phyloP scores from a whole-genome alignment of 2,797 vertebrate species.

The Pelobates cultripes region DNA sequence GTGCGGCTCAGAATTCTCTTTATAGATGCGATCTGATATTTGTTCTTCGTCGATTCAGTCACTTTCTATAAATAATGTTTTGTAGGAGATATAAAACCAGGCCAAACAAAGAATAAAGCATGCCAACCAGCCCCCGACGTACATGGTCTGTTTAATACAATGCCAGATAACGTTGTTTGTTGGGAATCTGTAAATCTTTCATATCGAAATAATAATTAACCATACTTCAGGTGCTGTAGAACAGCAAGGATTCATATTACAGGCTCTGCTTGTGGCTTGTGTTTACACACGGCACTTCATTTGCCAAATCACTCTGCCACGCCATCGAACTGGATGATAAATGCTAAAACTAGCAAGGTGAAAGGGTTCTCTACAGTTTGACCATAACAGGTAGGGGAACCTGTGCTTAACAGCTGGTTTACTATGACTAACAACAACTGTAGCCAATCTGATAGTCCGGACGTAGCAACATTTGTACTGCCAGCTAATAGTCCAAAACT shows the following conservation, averaged over 20 bases:
- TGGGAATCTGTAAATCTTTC: too few species aligned
- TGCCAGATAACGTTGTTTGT: too few species aligned
- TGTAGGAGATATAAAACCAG: background rate
- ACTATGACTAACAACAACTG: too few species aligned
- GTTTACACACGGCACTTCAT: background rate
- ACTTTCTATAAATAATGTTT: conserved; percentile 6
- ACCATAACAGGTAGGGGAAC: too few species aligned
- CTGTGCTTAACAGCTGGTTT: too few species aligned
- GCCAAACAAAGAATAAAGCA: background rate
- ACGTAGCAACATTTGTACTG: too few species aligned
- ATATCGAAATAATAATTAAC: background rate
- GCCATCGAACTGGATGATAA: background rate
- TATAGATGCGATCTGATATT: conserved; percentile 1
- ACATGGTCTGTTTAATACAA: background rate
- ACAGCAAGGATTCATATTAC: background rate
- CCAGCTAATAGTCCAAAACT: too few species aligned
- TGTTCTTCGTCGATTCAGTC: background rate
- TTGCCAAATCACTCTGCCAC: background rate
- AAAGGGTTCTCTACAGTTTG: too few species aligned
- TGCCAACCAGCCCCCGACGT: background rate
- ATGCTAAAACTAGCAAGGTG: too few species aligned
- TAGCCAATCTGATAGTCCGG: too few species aligned
- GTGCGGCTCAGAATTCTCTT: background rate
- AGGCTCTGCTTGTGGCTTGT: background rate
- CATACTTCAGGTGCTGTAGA: background rate